Conservation (phyloP, 2,888 invertebrate genomes). For the Polia nebulosa region DNA sequence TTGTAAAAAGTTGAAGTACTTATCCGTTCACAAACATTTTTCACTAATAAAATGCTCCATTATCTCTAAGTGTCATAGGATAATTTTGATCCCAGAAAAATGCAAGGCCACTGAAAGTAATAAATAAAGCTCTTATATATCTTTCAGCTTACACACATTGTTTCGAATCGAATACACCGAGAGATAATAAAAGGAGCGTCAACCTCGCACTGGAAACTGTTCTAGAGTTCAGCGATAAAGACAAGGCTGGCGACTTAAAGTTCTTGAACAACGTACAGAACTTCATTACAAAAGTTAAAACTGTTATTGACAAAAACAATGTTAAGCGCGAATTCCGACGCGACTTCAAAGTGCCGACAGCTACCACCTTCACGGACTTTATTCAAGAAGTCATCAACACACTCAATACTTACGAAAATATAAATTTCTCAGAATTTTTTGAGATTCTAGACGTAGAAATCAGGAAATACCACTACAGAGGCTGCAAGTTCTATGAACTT, state of each 20-base stretch:
- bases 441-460: constrained; percentile 70
- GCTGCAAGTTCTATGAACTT: constrained; percentile 72
- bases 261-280: constrained; percentile 26
- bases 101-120: not conserved
- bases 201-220: constrained; percentile 18
- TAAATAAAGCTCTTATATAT: not conserved
- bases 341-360: not conserved
- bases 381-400: constrained; percentile 62
- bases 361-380: constrained; percentile 72
- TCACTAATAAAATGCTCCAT: too few species aligned
- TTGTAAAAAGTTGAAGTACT: too few species aligned
- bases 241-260: constrained; percentile 20
- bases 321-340: constrained; percentile 14
- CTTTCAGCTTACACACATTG: constrained; percentile 18
- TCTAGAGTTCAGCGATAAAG: constrained; percentile 14
- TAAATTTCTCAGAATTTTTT: constrained; percentile 70
- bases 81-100: not conserved
- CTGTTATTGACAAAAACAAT: constrained; percentile 21
- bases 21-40: too few species aligned
- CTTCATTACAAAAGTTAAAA: constrained; percentile 40
- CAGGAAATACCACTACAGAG: constrained; percentile 72
- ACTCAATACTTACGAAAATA: constrained; percentile 69
- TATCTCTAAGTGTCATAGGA: not conserved
- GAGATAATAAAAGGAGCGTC: not conserved
- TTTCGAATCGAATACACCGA: too few species aligned